A percentile compares a stretch with the other conserved stretches of the same genome.
phyloP scores from a whole-genome alignment of 2,113 vertebrate species.

The Heptranchias perlo region DNA sequence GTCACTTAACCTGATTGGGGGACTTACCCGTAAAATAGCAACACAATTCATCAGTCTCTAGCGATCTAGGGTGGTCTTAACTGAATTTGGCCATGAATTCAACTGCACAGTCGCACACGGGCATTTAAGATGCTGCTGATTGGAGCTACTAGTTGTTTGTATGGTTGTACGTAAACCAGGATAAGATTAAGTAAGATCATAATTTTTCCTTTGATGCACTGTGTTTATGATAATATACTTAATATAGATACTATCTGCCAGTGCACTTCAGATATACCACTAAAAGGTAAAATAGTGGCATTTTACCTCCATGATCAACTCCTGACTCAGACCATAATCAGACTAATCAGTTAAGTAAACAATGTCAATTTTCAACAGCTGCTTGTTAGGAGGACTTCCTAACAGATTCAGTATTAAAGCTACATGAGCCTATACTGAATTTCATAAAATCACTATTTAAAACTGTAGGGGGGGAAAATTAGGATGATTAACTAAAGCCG shows the following conservation, averaged over 20 bases:
- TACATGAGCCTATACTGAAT: neutral
- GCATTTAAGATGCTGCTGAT: neutral
- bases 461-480: neutral
- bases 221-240: constrained; percentile 5
- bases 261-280: neutral
- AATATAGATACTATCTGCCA: neutral
- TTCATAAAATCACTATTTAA: constrained; percentile 1
- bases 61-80: neutral
- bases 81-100: neutral
- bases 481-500: neutral
- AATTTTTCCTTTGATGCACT: neutral
- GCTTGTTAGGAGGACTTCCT: neutral
- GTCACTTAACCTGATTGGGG: neutral
- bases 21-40: too few species aligned
- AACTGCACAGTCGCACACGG: neutral
- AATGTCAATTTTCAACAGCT: neutral
- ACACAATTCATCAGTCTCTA: neutral
- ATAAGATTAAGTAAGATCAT: neutral
- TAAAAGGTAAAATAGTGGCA: constrained; percentile 4
- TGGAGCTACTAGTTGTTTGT: neutral
- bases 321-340: neutral
- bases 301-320: neutral
- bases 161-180: neutral
- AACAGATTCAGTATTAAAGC: neutral
- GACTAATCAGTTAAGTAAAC: neutral